Base-by-base conservation (phyloP, 2,888 invertebrate genomes). In the Zhuqinia jingwanae region DNA sequence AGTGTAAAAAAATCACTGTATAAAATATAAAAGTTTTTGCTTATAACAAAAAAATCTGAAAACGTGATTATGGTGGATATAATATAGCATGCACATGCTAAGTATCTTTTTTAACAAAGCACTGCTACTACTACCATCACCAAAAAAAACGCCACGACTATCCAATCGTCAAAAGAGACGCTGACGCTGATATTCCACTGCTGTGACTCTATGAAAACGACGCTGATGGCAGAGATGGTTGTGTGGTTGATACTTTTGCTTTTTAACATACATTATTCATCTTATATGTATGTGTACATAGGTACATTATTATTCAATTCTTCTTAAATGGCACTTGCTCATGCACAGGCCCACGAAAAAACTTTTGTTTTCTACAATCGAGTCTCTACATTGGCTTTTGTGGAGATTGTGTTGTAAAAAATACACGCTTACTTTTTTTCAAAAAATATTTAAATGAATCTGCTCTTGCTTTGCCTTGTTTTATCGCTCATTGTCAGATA, bases 361-460 rank as follows among this genome's bases (percentile, higher is more conserved):
- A 65, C 65, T 65, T 36, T 65, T 65, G 42, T 65, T 65, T 65
- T n/a, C 53, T 17, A 17, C 17, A 53, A 17, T n/a, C 17, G 5
- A 53, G 17, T 53, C 36, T n/a, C n/a, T n/a, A n/a, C n/a, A n/a
- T n/a, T n/a, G n/a, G 47, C n/a, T 1, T 13, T 3, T 1, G 58
- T 3, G 2, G 58, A 17, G 58, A 22, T 11, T 58, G 47, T 15
- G 47, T 25, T 25, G 45, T 70, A 45, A 47, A 25, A 73, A 50
- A 22, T 45, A 70, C 70, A 47, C 25, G 70, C 15, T 42, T 70
- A 70, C 68, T 68, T 68, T 65, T 68, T 53, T 17, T 17, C 20
- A 53, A 53, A n/a, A n/a, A n/a, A n/a, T 65, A 65, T 65, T 65
- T 42, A 65, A 65, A 65, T 65, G 25, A 83, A 76, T 76, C 65